Base-by-base conservation (phyloP, 1,140 invertebrate species). In the Habropoda laboriosa region DNA sequence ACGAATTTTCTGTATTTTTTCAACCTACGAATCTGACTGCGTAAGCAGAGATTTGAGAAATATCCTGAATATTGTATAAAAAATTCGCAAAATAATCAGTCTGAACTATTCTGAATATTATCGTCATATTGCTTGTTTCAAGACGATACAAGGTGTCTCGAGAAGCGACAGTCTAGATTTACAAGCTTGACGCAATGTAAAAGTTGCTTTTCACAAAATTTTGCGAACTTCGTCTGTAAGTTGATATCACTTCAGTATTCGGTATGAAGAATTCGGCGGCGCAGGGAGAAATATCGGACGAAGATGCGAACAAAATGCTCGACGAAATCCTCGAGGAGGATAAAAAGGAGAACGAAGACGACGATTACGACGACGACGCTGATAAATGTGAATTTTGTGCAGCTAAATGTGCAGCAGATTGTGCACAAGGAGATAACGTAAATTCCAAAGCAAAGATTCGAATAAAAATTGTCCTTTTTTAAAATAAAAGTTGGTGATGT, bases 311-410 rank as follows among this genome's bases (percentile, higher is more conserved):
- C 13, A 18, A 45, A n/a, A 45, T 80, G 30, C 27, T 89, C 38
- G 61, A 82, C 3, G 47, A 79, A 24, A 82, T 89, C 16, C 67
- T 88, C 1, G 40, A 70, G 3, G 84, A 87, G 38, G 79, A 88
- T 21, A 6, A 35, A 32, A 12, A 30, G 10, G 68, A 87, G 1
- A 49, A 74, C 40, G 7, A 38, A 4, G 16, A 6, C 8, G 57
- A 30, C 1, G 30, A 70, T 24, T 30, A 16, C 16, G 8, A 47
- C 2, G 18, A 4, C 8, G 55, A 38, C 1, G 18, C 24, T 24
- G 38, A 73, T 30, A 30, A 13, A 21, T 30, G 24, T 24, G 35
- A 53, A 16, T 27, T 13, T 49, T 77, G 72, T 47, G 13, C 58
- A 6, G 51, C n/a, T n/a, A 18, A 0, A 49, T 82, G 71, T 16